phyloP scores from a whole-genome alignment of 1,140 invertebrate genomes.

The Drosophila subpulchrella region DNA sequence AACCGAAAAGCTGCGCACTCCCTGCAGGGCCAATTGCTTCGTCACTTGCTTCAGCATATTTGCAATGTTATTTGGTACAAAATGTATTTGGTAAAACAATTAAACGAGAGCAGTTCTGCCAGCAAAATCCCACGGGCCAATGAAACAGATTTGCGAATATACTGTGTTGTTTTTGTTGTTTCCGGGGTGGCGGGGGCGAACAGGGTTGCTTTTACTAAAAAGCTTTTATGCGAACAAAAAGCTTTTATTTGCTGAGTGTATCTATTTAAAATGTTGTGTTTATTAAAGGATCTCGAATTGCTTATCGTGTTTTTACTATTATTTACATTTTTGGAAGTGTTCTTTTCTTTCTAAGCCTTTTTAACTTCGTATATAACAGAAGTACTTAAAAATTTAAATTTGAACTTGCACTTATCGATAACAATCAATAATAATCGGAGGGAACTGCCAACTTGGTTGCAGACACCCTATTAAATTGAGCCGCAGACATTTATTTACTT shows the following conservation, averaged over 20 bases:
- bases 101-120: conserved; percentile 45
- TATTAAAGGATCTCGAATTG: no score
- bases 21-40: conserved; percentile 81
- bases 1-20: conserved; percentile 78
- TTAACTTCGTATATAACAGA: neutral
- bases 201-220: conserved; percentile 10
- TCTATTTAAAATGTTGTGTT: no score
- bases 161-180: conserved; percentile 23
- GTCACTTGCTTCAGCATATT: conserved; percentile 84
- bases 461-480: neutral
- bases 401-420: neutral
- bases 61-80: conserved; percentile 43
- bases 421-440: neutral
- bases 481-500: conserved; percentile 16
- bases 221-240: neutral
- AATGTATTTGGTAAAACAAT: conserved; percentile 62
- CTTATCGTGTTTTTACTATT: no score
- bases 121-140: conserved; percentile 69
- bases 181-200: conserved; percentile 10
- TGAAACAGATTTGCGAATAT: conserved; percentile 39
- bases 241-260: no score
- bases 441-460: neutral
- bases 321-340: no score
- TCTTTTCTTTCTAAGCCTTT: no score
- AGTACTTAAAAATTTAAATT: neutral